Conservation (phyloP, 2,888 invertebrate species). For the Stomorhina lunata region DNA sequence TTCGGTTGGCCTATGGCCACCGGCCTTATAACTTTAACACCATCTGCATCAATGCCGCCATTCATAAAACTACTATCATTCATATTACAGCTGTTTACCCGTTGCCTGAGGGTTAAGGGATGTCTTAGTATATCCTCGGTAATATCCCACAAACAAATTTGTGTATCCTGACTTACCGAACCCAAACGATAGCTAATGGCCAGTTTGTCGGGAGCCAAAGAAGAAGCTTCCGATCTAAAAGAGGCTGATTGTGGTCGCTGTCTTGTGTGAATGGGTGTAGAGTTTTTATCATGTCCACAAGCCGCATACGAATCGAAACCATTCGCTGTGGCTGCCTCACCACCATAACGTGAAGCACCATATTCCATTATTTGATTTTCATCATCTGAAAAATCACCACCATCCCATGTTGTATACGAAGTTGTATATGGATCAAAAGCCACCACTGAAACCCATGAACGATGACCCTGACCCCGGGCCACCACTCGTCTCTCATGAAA, state of each 20-base stretch:
- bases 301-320: constrained; percentile 72
- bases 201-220: constrained; percentile 78
- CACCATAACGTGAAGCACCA: constrained; percentile 59
- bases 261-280: constrained; percentile 74
- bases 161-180: constrained; percentile 98
- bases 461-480: constrained; percentile 98
- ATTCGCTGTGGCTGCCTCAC: constrained; percentile 69
- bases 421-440: constrained; percentile 95
- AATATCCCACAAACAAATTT: constrained; percentile 98
- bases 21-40: constrained; percentile 78
- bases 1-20: constrained; percentile 74
- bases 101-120: constrained; percentile 81
- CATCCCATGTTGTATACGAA: constrained; percentile 84
- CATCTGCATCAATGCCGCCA: constrained; percentile 76
- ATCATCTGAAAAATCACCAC: constrained; percentile 82
- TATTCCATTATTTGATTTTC: constrained; percentile 80
- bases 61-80: constrained; percentile 76
- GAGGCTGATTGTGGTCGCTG: constrained; percentile 78
- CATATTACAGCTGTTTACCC: constrained; percentile 75
- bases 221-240: constrained; percentile 78
- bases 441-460: constrained; percentile 98
- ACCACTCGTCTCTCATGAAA: constrained; percentile 95
- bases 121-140: constrained; percentile 95
- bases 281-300: constrained; percentile 73
- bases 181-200: constrained; percentile 91